These are phyloP conservation scores for Serinus canaria DNA, from an alignment of 2,113 vertebrate species.

Conservation along the genomic window DNA sequence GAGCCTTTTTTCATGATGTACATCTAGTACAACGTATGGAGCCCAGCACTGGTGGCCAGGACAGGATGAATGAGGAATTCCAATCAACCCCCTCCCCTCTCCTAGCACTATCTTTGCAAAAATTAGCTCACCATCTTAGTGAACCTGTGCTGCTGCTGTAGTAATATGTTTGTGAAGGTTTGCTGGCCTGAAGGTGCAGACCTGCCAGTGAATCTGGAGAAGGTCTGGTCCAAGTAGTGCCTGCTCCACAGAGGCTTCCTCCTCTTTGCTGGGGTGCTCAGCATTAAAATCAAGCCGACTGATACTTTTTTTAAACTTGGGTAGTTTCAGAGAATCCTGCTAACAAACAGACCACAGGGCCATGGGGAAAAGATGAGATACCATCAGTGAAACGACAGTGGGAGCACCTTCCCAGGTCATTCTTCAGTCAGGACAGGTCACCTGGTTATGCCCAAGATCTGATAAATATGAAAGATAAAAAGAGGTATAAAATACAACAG, in stretches of 20 bases:
- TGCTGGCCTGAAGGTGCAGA: neutral
- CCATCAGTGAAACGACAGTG: neutral
- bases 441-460: neutral
- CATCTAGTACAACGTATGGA: constrained; percentile 1
- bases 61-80: neutral
- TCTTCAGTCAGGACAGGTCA: neutral
- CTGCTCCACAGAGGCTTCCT: neutral
- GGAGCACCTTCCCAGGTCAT: neutral
- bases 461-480: neutral
- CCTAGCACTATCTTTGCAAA: neutral
- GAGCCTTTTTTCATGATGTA: constrained; percentile 24
- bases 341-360: neutral
- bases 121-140: neutral
- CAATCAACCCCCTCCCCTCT: neutral
- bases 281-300: neutral
- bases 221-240: neutral
- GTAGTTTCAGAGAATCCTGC: neutral
- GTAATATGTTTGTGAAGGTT: neutral
- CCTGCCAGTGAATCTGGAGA: neutral
- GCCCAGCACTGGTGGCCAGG: neutral
- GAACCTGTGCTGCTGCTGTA: neutral
- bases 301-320: neutral
- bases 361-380: neutral
- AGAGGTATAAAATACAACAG: neutral
- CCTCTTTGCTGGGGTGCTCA: neutral